A percentile compares a stretch with the other conserved stretches of the same genome.
These are phyloP conservation scores for Colostygia pectinataria DNA, from an alignment of 2,888 invertebrate species.

Conservation along the genomic window DNA sequence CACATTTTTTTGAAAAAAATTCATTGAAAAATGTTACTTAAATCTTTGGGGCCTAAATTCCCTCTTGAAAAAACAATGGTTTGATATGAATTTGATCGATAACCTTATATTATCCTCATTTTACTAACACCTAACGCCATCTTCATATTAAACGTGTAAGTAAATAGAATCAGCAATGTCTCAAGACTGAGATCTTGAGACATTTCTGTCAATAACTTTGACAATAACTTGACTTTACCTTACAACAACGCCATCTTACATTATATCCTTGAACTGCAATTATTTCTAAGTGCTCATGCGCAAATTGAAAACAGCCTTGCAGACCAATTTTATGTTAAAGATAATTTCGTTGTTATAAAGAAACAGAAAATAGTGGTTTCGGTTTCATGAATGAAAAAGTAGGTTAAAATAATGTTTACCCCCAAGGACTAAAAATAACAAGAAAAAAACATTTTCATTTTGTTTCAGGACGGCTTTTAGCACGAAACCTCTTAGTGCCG, in stretches of 20 bases:
- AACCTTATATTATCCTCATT: neutral
- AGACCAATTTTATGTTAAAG: no score
- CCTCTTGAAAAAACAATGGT: no score
- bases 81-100: no score
- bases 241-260: slow-evolving; percentile 49
- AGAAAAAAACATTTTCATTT: slow-evolving; percentile 2
- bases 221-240: slow-evolving; percentile 45
- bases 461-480: slow-evolving; percentile 87
- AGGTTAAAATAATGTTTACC: no score
- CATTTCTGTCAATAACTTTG: no score
- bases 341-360: no score
- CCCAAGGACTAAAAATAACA: no score
- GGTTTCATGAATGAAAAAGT: no score
- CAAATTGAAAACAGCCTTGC: neutral
- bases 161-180: slow-evolving; percentile 20
- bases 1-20: no score
- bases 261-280: slow-evolving; percentile 9
- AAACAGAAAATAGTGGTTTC: no score
- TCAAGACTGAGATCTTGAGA: slow-evolving; percentile 42
- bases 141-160: slow-evolving; percentile 44
- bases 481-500: slow-evolving; percentile 89
- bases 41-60: no score
- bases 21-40: no score
- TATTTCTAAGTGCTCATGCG: neutral
- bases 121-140: slow-evolving; percentile 46